Base-by-base conservation (phyloP, 2,797 vertebrate species). In the Holocentrus rufus region DNA sequence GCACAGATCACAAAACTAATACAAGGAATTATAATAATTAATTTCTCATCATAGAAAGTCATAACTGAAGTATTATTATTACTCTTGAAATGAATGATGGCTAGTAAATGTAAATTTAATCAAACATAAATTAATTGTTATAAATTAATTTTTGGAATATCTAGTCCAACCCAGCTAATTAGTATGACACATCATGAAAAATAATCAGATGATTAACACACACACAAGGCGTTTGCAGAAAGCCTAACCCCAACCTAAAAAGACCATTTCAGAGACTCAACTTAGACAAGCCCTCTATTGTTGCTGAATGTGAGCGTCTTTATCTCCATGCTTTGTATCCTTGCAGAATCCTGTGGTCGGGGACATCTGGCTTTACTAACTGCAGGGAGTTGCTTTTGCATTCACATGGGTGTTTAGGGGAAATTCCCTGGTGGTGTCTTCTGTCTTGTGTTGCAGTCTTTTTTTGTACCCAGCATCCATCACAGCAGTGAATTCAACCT, bases 351-450 rank as follows among this genome's bases (percentile, higher is more conserved):
- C 68, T 88, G 88, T 72, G 89, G 88, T 91, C 68, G 70, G 71
- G 81, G 84, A 87, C 89, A 91, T 92, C 90, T 91, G 90, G 88
- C 77, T 90, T 83, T 7, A 69, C 69, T 86, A 83, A 89, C 84
- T 80, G 75, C 66, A 79, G 69, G 70, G 82, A 85, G 65, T 74
- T 77, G 78, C 71, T 68, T 85, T 67, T 79, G 66, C 55, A 36
- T 82, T 85, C 82, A 79, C 85, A 79, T 78, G 78, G 65, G 77
- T 75, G 77, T 85, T 79, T 53, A 69, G 34, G 84, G 92, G 88
- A 89, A 92, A 83, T 89, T 91, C 90, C 90, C 85, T 77, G 75
- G 74, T 65, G 46, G 70, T 66, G 39, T 31, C 47, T 73, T 65
- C 62, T 72, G 20, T 82, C 78, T 77, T 68, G 71, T 83, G 77